Conservation (phyloP, 2,113 vertebrate genomes). For the Bostrychus sinensis region DNA sequence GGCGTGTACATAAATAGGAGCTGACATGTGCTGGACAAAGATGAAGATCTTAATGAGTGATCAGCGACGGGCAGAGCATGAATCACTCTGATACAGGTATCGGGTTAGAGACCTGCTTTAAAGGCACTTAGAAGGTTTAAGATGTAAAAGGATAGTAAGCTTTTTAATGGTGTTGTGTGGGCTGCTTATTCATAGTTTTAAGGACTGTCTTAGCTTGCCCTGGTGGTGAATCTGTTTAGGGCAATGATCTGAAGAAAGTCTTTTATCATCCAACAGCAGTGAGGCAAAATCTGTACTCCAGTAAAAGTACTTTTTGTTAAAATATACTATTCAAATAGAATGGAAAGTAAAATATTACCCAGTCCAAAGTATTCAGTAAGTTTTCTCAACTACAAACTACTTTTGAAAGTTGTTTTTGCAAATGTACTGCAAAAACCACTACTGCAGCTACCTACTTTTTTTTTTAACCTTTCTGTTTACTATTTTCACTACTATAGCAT, state of each 20-base stretch:
- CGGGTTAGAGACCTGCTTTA: constrained; percentile 22
- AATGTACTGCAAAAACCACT: too few relatives aligned
- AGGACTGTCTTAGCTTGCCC: neutral
- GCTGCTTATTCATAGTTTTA: neutral
- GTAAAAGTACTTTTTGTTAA: too few relatives aligned
- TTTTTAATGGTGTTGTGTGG: neutral
- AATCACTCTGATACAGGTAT: constrained; percentile 20
- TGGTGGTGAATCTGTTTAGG: neutral
- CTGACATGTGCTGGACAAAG: constrained; percentile 19
- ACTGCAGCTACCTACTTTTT: too few relatives aligned
- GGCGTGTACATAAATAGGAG: constrained; percentile 35
- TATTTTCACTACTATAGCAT: too few relatives aligned
- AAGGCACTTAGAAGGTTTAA: constrained; percentile 1
- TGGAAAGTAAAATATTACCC: too few relatives aligned
- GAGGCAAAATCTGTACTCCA: too few relatives aligned
- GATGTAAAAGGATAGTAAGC: neutral
- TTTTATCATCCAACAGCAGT: too few relatives aligned
- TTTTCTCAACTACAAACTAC: too few relatives aligned
- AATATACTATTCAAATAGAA: too few relatives aligned
- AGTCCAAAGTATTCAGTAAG: too few relatives aligned
- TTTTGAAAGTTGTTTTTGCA: too few relatives aligned
- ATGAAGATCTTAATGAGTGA: constrained; percentile 21
- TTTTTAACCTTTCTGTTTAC: too few relatives aligned
- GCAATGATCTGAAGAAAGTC: neutral
- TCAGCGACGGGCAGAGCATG: neutral